A percentile compares a stretch with the other conserved stretches of the same genome.
Evolutionary conservation across 2,113 vertebrate species (phyloP).

Genomic region (Corydoras maculifer): DNA sequence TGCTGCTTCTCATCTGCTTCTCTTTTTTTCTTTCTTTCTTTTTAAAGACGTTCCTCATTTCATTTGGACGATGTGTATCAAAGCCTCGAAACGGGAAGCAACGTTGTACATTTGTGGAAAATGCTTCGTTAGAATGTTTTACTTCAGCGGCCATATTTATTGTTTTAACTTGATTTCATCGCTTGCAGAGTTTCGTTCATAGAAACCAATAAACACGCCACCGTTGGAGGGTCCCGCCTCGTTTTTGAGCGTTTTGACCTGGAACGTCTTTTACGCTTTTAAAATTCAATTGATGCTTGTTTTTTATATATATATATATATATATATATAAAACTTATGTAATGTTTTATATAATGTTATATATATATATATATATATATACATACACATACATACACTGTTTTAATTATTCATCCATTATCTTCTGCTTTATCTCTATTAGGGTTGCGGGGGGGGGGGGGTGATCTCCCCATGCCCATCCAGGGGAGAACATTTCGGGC

Average conservation of each 20-base stretch:
- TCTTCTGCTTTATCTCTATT: no score
- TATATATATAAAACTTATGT: no score
- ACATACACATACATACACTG: no score
- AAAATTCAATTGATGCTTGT: no score
- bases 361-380: no score
- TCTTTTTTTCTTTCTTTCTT: constrained; percentile 67
- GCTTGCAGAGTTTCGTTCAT: constrained; percentile 80
- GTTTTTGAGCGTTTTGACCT: neutral
- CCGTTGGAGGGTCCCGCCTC: constrained; percentile 24
- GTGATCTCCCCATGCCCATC: no score
- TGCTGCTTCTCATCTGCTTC: constrained; percentile 42
- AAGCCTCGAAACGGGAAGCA: constrained; percentile 56
- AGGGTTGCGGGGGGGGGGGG: no score
- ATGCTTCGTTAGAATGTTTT: constrained; percentile 96
- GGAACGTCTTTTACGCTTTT: no score
- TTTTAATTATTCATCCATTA: no score
- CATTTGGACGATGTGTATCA: constrained; percentile 77
- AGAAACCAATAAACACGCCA: constrained; percentile 75
- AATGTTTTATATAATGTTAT: no score
- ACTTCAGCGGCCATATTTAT: constrained; percentile 98
- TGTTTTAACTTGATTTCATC: constrained; percentile 79
- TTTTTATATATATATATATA: no score
- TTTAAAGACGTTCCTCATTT: constrained; percentile 52
- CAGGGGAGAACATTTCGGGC: no score
- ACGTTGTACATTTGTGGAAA: constrained; percentile 97